A percentile compares a stretch with the other conserved stretches of the same genome.
phyloP scores from a whole-genome alignment of 2,888 invertebrate genomes.

The Anthrax anthrax region DNA sequence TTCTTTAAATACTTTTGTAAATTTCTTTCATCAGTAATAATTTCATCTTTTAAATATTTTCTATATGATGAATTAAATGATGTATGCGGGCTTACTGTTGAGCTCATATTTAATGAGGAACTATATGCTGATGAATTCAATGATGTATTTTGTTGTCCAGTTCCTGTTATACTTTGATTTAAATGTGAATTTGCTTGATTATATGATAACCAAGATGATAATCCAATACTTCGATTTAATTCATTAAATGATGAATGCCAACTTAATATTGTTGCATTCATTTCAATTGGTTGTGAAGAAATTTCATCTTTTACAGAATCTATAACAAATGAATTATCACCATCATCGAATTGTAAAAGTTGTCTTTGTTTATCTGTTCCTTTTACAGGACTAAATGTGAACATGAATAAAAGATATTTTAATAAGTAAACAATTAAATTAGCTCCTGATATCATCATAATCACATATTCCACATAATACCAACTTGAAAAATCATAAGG shows the following conservation, averaged over 20 bases:
- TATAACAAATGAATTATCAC: slow-evolving; percentile 24
- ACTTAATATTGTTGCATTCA: slow-evolving; percentile 25
- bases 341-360: slow-evolving; percentile 38
- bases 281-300: slow-evolving; percentile 8
- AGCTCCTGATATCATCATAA: slow-evolving; percentile 34
- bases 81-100: slow-evolving; percentile 19
- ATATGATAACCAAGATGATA: slow-evolving; percentile 21
- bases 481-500: slow-evolving; percentile 19
- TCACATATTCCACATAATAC: slow-evolving; percentile 35
- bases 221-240: slow-evolving; percentile 11
- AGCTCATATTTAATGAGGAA: slow-evolving; percentile 22
- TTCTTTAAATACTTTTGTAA: slow-evolving; percentile 36
- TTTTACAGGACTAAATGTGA: slow-evolving; percentile 31
- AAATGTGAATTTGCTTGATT: slow-evolving; percentile 21
- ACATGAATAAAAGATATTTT: slow-evolving; percentile 34
- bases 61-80: slow-evolving; percentile 27
- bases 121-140: slow-evolving; percentile 23
- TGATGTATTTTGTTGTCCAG: slow-evolving; percentile 16
- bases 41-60: slow-evolving; percentile 28
- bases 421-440: slow-evolving; percentile 40
- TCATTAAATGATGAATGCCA: slow-evolving; percentile 35
- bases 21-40: slow-evolving; percentile 37
- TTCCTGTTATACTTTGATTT: slow-evolving; percentile 19
- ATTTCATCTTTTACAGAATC: not conserved
- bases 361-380: slow-evolving; percentile 39